Evolutionary conservation across 2,888 invertebrate species (phyloP), one percentile per base, ranked within the genome.

Genomic region (Eumerus sabulonum): DNA sequence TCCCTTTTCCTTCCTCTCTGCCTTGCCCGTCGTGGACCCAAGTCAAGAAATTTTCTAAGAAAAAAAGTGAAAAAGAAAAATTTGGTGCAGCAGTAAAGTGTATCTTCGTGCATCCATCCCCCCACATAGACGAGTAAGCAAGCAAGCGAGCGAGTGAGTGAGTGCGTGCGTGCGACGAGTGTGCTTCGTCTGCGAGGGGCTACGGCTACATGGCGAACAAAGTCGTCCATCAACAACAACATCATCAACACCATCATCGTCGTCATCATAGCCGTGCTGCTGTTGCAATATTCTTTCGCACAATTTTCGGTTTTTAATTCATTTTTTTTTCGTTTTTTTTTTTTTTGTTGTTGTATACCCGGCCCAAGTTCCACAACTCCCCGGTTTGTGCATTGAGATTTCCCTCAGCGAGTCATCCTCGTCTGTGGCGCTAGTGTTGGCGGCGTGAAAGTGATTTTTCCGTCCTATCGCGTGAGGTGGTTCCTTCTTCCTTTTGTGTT

Each of bases 161-260:
- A 36, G 62, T 19, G 38, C 67, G 62, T 76, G 54, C 56, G 60
- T 77, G n/a, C n/a, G n/a, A 27, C 27, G 27, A 27, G 27, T 27
- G 27, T 7, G 27, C 27, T 27, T 27, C 27, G 27, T 7, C 27
- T 4, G 27, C 27, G 3, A 27, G 27, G 2, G 27, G 27, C 57
- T 72, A 63, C 63, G n/a, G 56, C 57, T 72, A 63, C 63, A 72
- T 72, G 71, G 71, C 71, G 56, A 64, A 64, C 71, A 56, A 44
- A 64, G 62, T 66, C 76, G 40, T 36, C 71, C 53, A 13, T 38
- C 56, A 36, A 63, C 74, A 42, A 71, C 53, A 63, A 67, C n/a
- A n/a, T n/a, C n/a, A n/a, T n/a, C 74, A 42, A 71, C 27, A 27
- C 7, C 27, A 27, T 27, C 27, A 27, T 27, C 27, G 27, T 27